Conservation (phyloP, 2,797 vertebrate species). For the Iguana delicatissima region DNA sequence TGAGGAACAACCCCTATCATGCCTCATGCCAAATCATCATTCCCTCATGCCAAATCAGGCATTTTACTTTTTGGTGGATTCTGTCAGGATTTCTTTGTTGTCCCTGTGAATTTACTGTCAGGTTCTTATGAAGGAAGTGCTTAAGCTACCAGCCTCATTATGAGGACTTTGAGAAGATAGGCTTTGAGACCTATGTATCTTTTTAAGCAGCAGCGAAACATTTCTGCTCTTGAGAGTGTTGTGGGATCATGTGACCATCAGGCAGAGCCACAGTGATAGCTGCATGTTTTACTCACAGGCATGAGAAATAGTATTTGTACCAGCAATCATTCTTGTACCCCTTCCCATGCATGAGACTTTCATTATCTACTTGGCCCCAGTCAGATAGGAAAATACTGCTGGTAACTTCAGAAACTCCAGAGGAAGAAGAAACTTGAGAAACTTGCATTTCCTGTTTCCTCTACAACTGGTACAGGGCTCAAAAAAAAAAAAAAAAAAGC, state of each 20-base stretch:
- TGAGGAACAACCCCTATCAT: too few relatives aligned
- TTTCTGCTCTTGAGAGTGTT: too few relatives aligned
- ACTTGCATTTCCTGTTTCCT: background rate
- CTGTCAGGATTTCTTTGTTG: constrained; percentile 51
- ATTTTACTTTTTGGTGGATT: constrained; percentile 30
- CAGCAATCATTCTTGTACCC: background rate
- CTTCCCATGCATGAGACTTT: background rate
- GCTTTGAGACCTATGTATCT: background rate
- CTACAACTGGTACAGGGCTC: background rate
- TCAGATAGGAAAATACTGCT: background rate
- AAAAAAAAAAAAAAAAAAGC: background rate
- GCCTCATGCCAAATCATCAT: background rate
- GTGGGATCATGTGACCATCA: background rate
- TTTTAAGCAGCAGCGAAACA: background rate
- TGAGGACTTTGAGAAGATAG: background rate
- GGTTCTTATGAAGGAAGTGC: constrained; percentile 10
- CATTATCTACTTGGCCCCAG: background rate
- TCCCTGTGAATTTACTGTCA: background rate
- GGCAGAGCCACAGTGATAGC: background rate
- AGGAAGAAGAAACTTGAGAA: background rate
- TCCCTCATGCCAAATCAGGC: constrained; percentile 37
- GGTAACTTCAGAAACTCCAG: background rate
- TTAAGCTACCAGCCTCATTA: rapidly evolving
- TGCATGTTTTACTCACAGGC: background rate
- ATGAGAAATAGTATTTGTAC: background rate